These are phyloP conservation scores for Entosphenus tridentatus DNA, from an alignment of 2,113 vertebrate genomes.

Conservation along the genomic window DNA sequence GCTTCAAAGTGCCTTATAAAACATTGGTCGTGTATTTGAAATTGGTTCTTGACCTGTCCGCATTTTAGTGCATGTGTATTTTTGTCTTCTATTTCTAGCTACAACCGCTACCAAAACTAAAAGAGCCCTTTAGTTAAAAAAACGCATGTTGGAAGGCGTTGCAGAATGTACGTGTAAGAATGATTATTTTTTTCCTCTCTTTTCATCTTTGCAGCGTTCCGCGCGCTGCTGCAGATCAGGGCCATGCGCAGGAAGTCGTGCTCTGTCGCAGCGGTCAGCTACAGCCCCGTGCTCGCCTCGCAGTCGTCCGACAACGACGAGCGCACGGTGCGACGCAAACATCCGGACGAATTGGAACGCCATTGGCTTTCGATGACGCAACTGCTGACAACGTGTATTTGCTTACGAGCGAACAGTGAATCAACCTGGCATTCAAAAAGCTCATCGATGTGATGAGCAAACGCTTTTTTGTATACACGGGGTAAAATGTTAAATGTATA, in stretches of 20 bases:
- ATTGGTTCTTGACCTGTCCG: too few species aligned
- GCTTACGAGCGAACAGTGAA: background rate
- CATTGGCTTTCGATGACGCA: too few species aligned
- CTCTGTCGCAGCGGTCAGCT: slow-evolving; percentile 49
- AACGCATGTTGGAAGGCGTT: too few species aligned
- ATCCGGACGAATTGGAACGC: too few species aligned
- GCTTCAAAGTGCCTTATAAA: too few species aligned
- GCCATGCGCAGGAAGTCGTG: slow-evolving; percentile 80
- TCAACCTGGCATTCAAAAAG: background rate
- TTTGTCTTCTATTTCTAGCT: too few species aligned
- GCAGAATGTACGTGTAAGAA: too few species aligned
- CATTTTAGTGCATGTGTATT: too few species aligned
- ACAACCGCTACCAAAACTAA: too few species aligned
- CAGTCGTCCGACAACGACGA: slow-evolving; percentile 84
- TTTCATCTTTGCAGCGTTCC: slow-evolving; percentile 37
- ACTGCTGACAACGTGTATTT: background rate
- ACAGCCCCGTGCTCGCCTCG: slow-evolving; percentile 70
- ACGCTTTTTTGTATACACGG: background rate
- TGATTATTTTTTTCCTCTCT: too few species aligned
- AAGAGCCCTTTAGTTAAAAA: too few species aligned
- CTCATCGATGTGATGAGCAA: background rate
- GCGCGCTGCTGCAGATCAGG: slow-evolving; percentile 87
- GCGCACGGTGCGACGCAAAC: slow-evolving; percentile 38
- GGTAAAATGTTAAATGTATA: background rate
- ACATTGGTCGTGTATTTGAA: too few species aligned